Percentiles rank a stretch among this genome's conserved stretches.
Evolutionary conservation across 2,888 invertebrate species (phyloP).

Genomic region (Apeira syringaria): DNA sequence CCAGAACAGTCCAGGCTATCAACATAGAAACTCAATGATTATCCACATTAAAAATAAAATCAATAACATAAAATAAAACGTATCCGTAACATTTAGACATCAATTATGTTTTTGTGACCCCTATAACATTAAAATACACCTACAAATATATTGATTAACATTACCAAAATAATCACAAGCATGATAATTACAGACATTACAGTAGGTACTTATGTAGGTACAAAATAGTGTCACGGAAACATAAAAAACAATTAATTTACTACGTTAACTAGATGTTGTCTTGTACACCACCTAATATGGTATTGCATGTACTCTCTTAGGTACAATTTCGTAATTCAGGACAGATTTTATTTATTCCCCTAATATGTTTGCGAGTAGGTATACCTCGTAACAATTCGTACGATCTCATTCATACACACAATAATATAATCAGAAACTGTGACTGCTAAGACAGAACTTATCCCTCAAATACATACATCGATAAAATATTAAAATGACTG

Average conservation of each 20-base stretch:
- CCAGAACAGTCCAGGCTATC: too few relatives aligned
- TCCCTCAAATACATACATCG: slow-evolving; percentile 6
- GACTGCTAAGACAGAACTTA: slow-evolving; percentile 10
- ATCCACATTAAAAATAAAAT: slow-evolving; percentile 8
- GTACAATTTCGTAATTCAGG: too few relatives aligned
- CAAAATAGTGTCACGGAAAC: slow-evolving; percentile 20
- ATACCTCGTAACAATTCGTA: too few relatives aligned
- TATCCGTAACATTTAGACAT: slow-evolving; percentile 20
- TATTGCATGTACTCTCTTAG: too few relatives aligned
- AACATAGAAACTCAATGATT: slow-evolving; percentile 11
- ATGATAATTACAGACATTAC: slow-evolving; percentile 19
- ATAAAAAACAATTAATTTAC: slow-evolving; percentile 10
- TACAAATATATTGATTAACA: slow-evolving; percentile 29
- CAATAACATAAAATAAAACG: slow-evolving; percentile 17
- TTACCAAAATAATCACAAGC: slow-evolving; percentile 27
- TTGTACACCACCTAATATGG: too few relatives aligned
- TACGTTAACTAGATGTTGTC: slow-evolving; percentile 5
- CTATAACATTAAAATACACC: slow-evolving; percentile 32
- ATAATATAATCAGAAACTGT: slow-evolving; percentile 3
- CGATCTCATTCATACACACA: slow-evolving; percentile 5
- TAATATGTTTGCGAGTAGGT: too few relatives aligned
- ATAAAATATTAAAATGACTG: slow-evolving; percentile 11
- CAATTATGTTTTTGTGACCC: slow-evolving; percentile 35
- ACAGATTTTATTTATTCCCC: too few relatives aligned
- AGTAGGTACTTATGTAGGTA: slow-evolving; percentile 10